Percentiles rank a stretch among this genome's conserved stretches.
phyloP scores from a whole-genome alignment of 2,888 invertebrate species.

The Lymantria dispar region DNA sequence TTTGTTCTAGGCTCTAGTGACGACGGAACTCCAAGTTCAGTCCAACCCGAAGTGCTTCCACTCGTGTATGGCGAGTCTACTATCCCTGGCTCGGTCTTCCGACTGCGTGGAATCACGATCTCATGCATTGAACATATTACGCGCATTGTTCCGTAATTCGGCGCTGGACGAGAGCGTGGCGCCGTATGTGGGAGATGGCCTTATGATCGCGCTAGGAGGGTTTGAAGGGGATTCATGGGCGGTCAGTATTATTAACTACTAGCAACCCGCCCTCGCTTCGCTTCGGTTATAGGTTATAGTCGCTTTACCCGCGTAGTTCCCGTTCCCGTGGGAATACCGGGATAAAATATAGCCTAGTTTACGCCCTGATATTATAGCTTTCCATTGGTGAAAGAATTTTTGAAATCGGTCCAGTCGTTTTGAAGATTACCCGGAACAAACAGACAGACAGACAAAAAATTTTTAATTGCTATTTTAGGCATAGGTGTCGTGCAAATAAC shows the following conservation, averaged over 20 bases:
- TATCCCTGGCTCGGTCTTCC: conserved; percentile 65
- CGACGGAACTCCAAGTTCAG: conserved; percentile 85
- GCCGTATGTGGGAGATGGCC: conserved; percentile 86
- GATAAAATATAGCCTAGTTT: too few species aligned
- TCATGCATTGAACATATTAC: conserved; percentile 93
- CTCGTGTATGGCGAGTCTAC: conserved; percentile 80
- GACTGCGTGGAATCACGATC: conserved; percentile 70
- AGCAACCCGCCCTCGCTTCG: conserved; percentile 89
- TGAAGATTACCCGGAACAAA: too few species aligned
- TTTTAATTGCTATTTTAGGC: too few species aligned
- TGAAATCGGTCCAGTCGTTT: too few species aligned
- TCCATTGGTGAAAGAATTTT: too few species aligned
- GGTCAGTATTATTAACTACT: conserved; percentile 82
- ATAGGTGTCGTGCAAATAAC: too few species aligned
- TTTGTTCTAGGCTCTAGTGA: conserved; percentile 86
- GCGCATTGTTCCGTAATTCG: conserved; percentile 90
- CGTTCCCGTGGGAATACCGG: too few species aligned
- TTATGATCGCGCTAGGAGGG: conserved; percentile 87
- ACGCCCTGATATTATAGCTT: too few species aligned
- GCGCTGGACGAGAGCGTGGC: conserved; percentile 84
- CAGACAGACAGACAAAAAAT: too few species aligned
- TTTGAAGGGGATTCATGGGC: conserved; percentile 90
- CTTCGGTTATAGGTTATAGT: too few species aligned
- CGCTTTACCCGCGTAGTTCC: too few species aligned
- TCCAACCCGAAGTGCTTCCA: conserved; percentile 81